Percentiles rank a stretch among this genome's conserved stretches.
Conservation (phyloP, 1,140 invertebrate genomes). For the Geopemphigus sp. region DNA sequence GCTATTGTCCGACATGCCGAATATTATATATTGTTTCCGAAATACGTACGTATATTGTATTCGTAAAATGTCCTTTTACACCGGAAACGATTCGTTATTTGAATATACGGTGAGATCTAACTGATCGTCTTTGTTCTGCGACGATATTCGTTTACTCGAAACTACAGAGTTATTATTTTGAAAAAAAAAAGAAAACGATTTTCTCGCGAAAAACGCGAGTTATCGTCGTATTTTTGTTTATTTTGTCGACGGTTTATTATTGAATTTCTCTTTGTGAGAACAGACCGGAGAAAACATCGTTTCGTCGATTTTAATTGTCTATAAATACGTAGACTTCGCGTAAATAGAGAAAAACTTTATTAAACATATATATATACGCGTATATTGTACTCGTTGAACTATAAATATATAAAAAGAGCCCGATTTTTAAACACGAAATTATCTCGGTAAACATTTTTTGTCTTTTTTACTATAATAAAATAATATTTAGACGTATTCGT, state of each 20-base stretch:
- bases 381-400: neutral
- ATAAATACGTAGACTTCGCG: neutral
- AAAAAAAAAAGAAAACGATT: conserved; percentile 20
- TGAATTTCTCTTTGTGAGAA: conserved; percentile 42
- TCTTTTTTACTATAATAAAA: too few species aligned
- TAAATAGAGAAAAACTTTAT: neutral
- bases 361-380: too few species aligned
- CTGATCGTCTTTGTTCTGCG: too few species aligned
- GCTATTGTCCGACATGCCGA: too few species aligned
- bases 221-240: conserved; percentile 6
- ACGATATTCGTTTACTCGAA: neutral
- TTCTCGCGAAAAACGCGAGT: conserved; percentile 17
- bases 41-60: neutral
- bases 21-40: neutral
- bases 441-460: too few species aligned
- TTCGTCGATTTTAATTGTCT: conserved; percentile 14
- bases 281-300: conserved; percentile 16
- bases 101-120: too few species aligned
- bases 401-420: neutral
- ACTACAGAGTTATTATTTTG: neutral
- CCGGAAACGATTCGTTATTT: too few species aligned
- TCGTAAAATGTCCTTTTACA: too few species aligned
- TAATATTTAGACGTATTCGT: too few species aligned
- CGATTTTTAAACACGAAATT: too few species aligned
- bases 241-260: conserved; percentile 18